Evolutionary conservation across 2,113 vertebrate species (phyloP).

Genomic region (Pterocles orientalis): DNA sequence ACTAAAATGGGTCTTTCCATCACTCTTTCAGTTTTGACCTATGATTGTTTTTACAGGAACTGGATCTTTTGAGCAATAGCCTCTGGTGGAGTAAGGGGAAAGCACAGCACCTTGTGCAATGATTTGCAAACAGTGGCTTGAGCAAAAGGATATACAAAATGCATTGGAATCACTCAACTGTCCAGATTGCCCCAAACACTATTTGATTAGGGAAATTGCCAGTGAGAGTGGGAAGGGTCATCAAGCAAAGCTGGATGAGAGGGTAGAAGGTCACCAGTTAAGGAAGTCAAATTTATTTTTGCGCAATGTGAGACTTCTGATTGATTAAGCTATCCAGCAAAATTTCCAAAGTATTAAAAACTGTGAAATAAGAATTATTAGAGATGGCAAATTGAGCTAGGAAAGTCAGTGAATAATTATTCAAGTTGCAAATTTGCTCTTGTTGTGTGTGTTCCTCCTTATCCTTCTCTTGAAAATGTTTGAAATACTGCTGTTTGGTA

Average conservation of each 20-base stretch:
- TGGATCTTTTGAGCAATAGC: slow-evolving; percentile 65
- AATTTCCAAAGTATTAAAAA: not conserved
- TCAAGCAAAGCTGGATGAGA: not conserved
- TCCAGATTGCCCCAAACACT: not conserved
- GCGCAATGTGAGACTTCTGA: not conserved
- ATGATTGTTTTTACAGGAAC: slow-evolving; percentile 76
- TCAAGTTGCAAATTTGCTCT: not conserved
- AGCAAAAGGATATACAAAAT: slow-evolving; percentile 41
- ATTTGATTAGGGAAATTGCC: slow-evolving; percentile 23
- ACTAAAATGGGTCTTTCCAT: slow-evolving; percentile 67
- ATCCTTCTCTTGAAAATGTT: not conserved
- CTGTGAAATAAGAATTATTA: not conserved
- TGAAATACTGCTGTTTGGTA: not conserved
- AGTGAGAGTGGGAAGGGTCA: not conserved
- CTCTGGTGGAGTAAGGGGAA: slow-evolving; percentile 40
- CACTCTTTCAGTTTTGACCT: slow-evolving; percentile 57
- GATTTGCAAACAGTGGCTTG: slow-evolving; percentile 59
- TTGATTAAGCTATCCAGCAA: not conserved
- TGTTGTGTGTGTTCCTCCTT: not conserved
- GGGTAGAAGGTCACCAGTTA: not conserved
- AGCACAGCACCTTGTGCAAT: slow-evolving; percentile 48
- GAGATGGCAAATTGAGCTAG: not conserved
- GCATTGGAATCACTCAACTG: not conserved
- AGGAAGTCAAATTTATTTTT: not conserved
- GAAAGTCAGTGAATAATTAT: not conserved